A percentile compares a stretch with the other conserved stretches of the same genome.
Evolutionary conservation across 2,797 vertebrate species (phyloP).

Genomic region (Clarias platycephalus): DNA sequence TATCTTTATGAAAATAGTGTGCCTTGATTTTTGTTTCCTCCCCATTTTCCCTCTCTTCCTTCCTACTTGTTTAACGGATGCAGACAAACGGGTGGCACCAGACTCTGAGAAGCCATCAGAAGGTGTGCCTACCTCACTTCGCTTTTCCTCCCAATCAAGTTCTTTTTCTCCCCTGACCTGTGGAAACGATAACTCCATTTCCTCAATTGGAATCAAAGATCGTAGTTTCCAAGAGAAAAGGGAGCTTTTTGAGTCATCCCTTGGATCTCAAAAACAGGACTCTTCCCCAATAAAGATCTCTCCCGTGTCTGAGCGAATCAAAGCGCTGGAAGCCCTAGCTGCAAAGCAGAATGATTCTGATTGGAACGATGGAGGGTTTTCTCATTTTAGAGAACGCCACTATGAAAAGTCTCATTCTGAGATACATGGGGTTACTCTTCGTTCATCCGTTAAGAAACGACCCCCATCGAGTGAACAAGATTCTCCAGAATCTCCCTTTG

Average conservation of each 20-base stretch:
- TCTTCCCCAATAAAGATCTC: constrained; percentile 71
- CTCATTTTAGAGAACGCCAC: constrained; percentile 73
- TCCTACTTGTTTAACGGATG: constrained; percentile 60
- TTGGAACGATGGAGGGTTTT: constrained; percentile 68
- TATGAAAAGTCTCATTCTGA: constrained; percentile 70
- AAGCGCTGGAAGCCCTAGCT: constrained; percentile 75
- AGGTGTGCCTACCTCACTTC: constrained; percentile 71
- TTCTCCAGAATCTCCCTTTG: constrained; percentile 88
- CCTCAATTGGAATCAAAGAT: constrained; percentile 64
- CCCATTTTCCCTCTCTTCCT: constrained; percentile 64
- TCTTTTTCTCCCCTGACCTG: constrained; percentile 68
- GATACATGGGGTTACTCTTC: constrained; percentile 41
- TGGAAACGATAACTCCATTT: constrained; percentile 63
- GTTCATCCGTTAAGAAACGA: constrained; percentile 59
- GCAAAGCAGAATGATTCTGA: constrained; percentile 74
- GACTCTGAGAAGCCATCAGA: constrained; percentile 73
- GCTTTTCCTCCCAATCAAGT: constrained; percentile 73
- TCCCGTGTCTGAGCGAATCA: constrained; percentile 78
- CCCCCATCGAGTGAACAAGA: constrained; percentile 67
- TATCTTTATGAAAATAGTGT: constrained; percentile 65
- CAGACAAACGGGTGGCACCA: constrained; percentile 73
- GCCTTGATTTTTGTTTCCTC: constrained; percentile 67
- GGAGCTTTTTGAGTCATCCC: constrained; percentile 46
- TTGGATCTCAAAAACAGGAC: constrained; percentile 49
- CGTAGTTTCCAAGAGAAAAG: constrained; percentile 55